These are phyloP conservation scores for Ochotona curzoniae DNA, from an alignment of 2,113 vertebrate genomes.

Conservation along the genomic window DNA sequence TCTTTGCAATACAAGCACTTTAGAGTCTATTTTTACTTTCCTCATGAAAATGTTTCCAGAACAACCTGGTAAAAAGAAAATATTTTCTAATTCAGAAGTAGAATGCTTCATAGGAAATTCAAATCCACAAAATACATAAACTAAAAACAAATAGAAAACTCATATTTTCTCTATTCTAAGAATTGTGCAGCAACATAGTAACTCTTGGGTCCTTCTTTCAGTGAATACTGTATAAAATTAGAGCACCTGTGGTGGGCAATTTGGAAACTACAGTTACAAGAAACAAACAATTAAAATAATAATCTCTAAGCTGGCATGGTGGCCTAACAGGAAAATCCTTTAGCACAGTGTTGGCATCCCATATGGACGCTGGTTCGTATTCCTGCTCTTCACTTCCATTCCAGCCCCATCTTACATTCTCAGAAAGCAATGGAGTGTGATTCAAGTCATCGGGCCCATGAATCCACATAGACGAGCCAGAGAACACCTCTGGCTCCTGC, in stretches of 20 bases:
- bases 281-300: constrained; percentile 23
- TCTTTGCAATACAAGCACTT: constrained; percentile 13
- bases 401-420: too few relatives aligned
- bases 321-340: too few relatives aligned
- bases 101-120: not conserved
- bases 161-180: not conserved
- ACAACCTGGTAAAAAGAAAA: not conserved
- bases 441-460: too few relatives aligned
- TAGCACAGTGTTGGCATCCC: too few relatives aligned
- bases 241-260: not conserved
- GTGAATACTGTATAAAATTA: constrained; percentile 1
- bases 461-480: too few relatives aligned
- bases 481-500: too few relatives aligned
- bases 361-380: too few relatives aligned
- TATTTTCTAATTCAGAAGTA: not conserved
- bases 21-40: not conserved
- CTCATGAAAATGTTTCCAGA: not conserved
- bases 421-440: too few relatives aligned
- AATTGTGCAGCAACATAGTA: not conserved
- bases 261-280: not conserved
- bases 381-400: too few relatives aligned
- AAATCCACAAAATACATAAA: not conserved
- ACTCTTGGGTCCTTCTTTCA: not conserved
- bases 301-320: not conserved
- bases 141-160: not conserved